These are phyloP conservation scores for Bambusicola thoracicus DNA, from an alignment of 2,113 vertebrate species.

Conservation along the genomic window DNA sequence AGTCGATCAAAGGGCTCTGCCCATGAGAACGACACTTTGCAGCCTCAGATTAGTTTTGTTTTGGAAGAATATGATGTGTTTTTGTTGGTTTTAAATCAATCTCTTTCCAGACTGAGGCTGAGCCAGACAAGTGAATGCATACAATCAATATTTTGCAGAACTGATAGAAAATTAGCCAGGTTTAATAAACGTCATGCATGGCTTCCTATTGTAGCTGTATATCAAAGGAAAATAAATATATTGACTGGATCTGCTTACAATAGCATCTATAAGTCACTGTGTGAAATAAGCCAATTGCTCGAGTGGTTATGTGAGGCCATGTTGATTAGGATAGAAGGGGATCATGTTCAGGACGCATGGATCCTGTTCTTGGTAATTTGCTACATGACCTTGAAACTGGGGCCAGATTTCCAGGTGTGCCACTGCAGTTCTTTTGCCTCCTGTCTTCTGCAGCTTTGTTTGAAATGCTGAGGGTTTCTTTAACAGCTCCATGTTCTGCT, in stretches of 20 bases:
- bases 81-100: not conserved
- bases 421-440: not conserved
- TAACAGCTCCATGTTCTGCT: not conserved
- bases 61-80: not conserved
- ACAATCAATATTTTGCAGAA: constrained; percentile 62
- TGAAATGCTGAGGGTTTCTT: not conserved
- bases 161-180: constrained; percentile 68
- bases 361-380: not conserved
- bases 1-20: constrained; percentile 37
- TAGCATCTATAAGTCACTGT: constrained; percentile 46
- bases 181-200: constrained; percentile 70
- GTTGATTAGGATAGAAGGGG: not conserved
- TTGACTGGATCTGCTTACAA: constrained; percentile 56
- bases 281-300: constrained; percentile 47
- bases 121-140: constrained; percentile 23
- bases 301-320: not conserved
- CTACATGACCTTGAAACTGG: constrained; percentile 21
- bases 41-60: constrained; percentile 24
- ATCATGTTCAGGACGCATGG: not conserved
- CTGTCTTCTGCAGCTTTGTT: not conserved
- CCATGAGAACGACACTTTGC: constrained; percentile 32
- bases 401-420: not conserved
- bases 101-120: not conserved
- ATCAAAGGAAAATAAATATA: constrained; percentile 71
- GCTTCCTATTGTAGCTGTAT: constrained; percentile 54